Base-by-base conservation (phyloP, 2,888 invertebrate species). In the Scaptomyza caliginosa region DNA sequence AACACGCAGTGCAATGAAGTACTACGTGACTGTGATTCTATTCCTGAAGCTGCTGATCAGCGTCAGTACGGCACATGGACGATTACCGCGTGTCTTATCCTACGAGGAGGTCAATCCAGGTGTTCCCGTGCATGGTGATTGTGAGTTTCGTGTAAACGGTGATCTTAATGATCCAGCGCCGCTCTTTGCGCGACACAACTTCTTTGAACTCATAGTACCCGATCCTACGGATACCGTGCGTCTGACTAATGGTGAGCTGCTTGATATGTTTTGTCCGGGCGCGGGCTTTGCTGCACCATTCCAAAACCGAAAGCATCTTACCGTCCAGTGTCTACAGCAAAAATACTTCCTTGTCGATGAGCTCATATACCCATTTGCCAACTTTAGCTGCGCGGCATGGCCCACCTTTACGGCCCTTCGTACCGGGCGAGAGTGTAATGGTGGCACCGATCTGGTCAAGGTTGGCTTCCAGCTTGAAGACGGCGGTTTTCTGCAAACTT, bases 161-260 rank as follows among this genome's bases (percentile, higher is more conserved):
- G 90, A 89, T 67, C 78, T 90, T 3, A 89, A 67, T 6, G 89
- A 93, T 69, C 94, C 94, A 0, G 94, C 94, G 69, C 94, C 94
- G 0, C 90, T 94, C 5, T 92, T 93, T 67, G 83, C 94, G 1
- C 90, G 89, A 28, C 89, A 91, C 4, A 90, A 91, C 0, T 81
- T 87, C 10, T 78, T 65, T 2, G 78, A 89, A 21, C 72, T 90
- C 23, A 36, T 89, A 0, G 62, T 83, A 7, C 91, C 91, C 0
- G 81, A 86, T 45, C 50, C 85, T 4, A 67, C 77, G 39, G 89
- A 90, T 24, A 66, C 86, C 1, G 84, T 91, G 24, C 74, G 71
- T n/a, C 54, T 91, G 0, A 34, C 40, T 0, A 84, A 86, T 56
- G 88, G 89, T 0, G 76, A 89, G 17, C 36, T 74, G 1, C 54